These are phyloP conservation scores for Ophthalmolycus amberensis DNA, from an alignment of 2,113 vertebrate genomes.

Conservation along the genomic window DNA sequence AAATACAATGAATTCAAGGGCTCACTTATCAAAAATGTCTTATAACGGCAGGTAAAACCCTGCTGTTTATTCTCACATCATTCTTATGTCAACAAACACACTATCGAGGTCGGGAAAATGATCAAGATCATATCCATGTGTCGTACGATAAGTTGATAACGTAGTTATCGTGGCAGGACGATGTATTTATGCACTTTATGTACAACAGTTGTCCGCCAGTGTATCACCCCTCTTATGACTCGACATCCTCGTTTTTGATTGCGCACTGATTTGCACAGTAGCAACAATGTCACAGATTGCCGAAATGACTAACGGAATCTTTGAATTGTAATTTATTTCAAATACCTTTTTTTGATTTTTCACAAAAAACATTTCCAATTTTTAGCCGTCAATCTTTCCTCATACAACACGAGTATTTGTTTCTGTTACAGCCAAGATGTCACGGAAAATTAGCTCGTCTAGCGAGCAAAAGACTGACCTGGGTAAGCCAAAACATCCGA, in stretches of 20 bases:
- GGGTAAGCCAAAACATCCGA: conserved; percentile 88
- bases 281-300: not conserved
- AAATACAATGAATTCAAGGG: not conserved
- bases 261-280: not conserved
- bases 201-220: conserved; percentile 51
- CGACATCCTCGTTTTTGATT: conserved; percentile 11
- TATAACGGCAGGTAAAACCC: not conserved
- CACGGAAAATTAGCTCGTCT: conserved; percentile 97
- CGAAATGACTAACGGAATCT: not conserved
- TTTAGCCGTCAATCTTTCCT: conserved; percentile 23
- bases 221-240: conserved; percentile 40
- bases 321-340: not conserved
- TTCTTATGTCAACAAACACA: not conserved
- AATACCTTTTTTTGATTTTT: conserved; percentile 14
- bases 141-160: not conserved
- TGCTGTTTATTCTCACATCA: not conserved
- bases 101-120: not conserved
- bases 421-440: conserved; percentile 96
- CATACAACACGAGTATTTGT: conserved; percentile 70
- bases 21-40: not conserved
- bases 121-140: not conserved
- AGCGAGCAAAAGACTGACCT: conserved; percentile 94
- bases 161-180: not conserved
- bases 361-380: not conserved
- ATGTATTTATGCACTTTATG: not conserved